Percentiles rank a stretch among this genome's conserved stretches.
phyloP scores from a whole-genome alignment of 2,113 vertebrate species.

The Regulus satrapa region DNA sequence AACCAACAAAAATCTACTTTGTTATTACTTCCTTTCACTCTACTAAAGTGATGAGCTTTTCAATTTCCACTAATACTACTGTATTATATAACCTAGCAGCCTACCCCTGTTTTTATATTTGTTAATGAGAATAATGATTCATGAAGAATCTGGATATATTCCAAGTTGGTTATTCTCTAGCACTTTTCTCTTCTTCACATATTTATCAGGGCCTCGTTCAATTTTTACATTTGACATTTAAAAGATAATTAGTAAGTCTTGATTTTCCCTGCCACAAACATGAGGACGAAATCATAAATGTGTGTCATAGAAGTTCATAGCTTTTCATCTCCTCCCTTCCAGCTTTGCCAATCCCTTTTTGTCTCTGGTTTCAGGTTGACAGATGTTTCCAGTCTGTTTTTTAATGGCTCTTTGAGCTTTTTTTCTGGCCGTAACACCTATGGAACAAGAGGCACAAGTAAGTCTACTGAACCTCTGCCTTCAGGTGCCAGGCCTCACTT shows the following conservation, averaged over 20 bases:
- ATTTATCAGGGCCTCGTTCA: not conserved
- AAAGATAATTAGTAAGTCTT: not conserved
- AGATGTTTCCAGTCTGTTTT: not conserved
- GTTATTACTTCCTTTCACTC: not conserved
- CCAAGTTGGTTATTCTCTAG: not conserved
- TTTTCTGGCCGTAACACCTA: not conserved
- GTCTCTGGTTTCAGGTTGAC: not conserved
- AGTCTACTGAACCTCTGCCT: not conserved
- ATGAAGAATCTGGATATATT: not conserved
- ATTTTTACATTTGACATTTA: not conserved
- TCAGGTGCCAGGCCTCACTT: accelerated
- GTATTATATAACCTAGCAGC: not conserved
- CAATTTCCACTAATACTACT: not conserved
- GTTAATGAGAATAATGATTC: not conserved
- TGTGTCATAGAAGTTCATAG: not conserved
- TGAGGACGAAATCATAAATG: accelerated
- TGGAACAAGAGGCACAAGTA: not conserved
- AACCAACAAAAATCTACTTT: not conserved
- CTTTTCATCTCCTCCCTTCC: not conserved
- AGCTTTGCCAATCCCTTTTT: not conserved
- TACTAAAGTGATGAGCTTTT: not conserved
- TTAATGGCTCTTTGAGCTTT: not conserved
- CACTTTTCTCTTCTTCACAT: not conserved
- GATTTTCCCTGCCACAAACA: not conserved
- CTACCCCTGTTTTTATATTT: not conserved